phyloP scores from a whole-genome alignment of 2,888 invertebrate genomes.

The Argynnis bischoffii region DNA sequence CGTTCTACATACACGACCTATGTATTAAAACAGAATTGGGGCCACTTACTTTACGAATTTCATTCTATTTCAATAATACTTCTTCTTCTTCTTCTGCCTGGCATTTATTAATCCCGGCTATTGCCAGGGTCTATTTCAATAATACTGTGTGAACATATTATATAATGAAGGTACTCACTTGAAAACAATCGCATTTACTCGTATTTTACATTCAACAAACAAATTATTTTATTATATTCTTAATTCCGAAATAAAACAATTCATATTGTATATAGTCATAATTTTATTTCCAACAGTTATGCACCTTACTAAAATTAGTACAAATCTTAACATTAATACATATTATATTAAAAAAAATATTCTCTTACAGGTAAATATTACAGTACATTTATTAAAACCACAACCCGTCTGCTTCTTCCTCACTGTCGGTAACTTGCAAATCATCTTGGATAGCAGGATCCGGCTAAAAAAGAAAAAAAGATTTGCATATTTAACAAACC shows the following conservation, averaged over 20 bases:
- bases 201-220: no score
- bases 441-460: constrained; percentile 79
- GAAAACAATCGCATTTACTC: no score
- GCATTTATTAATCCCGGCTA: no score
- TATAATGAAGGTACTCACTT: no score
- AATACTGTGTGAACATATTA: no score
- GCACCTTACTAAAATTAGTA: neutral
- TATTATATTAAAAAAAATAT: neutral
- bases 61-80: no score
- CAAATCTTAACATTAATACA: constrained; percentile 7
- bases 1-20: no score
- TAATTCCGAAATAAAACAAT: neutral
- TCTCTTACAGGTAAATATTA: neutral
- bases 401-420: constrained; percentile 76
- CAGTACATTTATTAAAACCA: constrained; percentile 64
- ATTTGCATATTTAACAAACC: neutral
- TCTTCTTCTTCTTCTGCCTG: no score
- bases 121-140: no score
- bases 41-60: no score
- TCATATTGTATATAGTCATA: neutral
- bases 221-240: no score
- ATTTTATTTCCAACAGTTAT: constrained; percentile 11
- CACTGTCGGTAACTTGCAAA: constrained; percentile 78
- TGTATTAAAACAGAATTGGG: no score
- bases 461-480: constrained; percentile 59